Base-by-base conservation (phyloP, 2,113 vertebrate genomes). In the Lamprologus speciosus region DNA sequence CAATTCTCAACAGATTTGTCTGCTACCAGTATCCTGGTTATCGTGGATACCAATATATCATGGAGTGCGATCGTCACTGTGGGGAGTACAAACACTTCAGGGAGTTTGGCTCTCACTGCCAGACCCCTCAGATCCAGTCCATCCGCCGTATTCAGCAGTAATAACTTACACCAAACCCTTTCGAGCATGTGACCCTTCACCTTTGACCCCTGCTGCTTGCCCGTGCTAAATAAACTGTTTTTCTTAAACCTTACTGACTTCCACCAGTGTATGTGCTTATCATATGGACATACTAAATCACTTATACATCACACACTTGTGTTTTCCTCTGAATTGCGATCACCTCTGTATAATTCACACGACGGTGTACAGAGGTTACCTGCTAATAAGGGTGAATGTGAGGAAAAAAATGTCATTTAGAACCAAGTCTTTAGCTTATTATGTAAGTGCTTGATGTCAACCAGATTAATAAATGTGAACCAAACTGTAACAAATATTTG, bases 11-110 rank as follows among this genome's bases (percentile, higher is more conserved):
- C 95, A 99, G 98, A 81, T 99, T 98, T 90, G 97, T 99, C 83
- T 98, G 98, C 95, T 98, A 97, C 78, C 98, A 99, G 96, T 99
- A 97, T 90, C 98, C 98, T 0, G 98, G 98, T 17, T 99, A 98
- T 89, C 97, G 97, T 88, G 98, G 98, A 83, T 99, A 97, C 94
- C 98, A 98, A 96, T 98, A 98, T 37, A 96, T 98, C 84, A 96
- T 98, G 97, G 98, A 99, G 95, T 97, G 97, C 6, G 97, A 99
- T 92, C 97, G 96, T 94, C 97, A 96, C 79, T 96, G 95, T 3
- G 98, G 98, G 9, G 96, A 98, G 91, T 98, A 98, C 97, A 98
- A 98, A 94, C 97, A 97, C 82, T 98, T 97, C 95, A 94, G 96
- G 89, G 98, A 98, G 94, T 98, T 97, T 94, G 98, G 98, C 60